Conservation (phyloP, 2,888 invertebrate species). For the Micoletzkya japonica region DNA sequence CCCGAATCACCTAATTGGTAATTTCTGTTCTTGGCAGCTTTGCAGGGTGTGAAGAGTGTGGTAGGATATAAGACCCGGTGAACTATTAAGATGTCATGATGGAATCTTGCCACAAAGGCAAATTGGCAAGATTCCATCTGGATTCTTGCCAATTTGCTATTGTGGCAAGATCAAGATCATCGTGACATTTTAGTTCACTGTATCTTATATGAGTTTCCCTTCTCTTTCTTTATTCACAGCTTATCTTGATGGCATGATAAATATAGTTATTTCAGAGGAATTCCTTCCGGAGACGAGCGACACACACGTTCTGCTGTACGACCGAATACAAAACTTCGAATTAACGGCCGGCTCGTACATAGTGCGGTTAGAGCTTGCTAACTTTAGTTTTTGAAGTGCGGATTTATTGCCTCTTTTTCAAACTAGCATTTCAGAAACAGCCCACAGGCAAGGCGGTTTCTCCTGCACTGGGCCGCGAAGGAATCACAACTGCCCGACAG, state of each 20-base stretch:
- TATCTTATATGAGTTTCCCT: background rate
- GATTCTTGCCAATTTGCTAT: background rate
- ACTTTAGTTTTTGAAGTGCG: background rate
- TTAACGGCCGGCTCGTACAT: background rate
- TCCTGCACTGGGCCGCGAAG: too few relatives aligned
- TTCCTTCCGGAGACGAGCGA: background rate
- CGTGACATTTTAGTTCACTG: background rate
- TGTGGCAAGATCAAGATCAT: background rate
- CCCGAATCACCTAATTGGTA: background rate
- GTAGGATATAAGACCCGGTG: too few relatives aligned
- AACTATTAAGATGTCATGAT: too few relatives aligned
- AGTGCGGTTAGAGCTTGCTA: background rate
- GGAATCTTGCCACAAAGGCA: too few relatives aligned
- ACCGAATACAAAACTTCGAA: background rate
- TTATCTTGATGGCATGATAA: background rate
- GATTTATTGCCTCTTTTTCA: background rate
- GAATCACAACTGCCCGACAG: too few relatives aligned
- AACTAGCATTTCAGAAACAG: too few relatives aligned
- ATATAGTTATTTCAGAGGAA: background rate
- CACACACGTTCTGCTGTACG: background rate
- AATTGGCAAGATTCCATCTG: too few relatives aligned
- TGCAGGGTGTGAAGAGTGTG: too few relatives aligned
- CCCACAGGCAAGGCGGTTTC: background rate
- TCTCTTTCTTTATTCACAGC: background rate
- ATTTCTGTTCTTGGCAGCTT: too few relatives aligned